A percentile compares a stretch with the other conserved stretches of the same genome.
phyloP scores from a whole-genome alignment of 2,113 vertebrate genomes.

The Brachyhypopomus occidentalis region DNA sequence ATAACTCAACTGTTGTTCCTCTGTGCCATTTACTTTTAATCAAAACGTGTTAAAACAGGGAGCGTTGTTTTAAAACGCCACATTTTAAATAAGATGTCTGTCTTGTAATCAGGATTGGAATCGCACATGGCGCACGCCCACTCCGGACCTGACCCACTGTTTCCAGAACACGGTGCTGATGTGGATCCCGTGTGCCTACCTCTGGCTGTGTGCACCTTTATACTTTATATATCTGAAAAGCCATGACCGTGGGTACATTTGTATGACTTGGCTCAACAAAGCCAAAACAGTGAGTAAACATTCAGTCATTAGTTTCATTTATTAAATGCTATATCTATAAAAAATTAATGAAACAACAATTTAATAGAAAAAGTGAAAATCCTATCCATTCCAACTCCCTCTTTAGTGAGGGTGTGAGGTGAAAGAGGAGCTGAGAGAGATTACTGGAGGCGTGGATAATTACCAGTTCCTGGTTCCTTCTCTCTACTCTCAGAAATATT shows the following conservation, averaged over 20 bases:
- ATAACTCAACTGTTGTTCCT: slow-evolving; percentile 10
- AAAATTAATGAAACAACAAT: too few relatives aligned
- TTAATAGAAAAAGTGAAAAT: too few relatives aligned
- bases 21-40: not conserved
- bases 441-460: too few relatives aligned
- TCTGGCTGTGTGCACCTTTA: slow-evolving; percentile 86
- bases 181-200: slow-evolving; percentile 89
- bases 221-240: slow-evolving; percentile 82
- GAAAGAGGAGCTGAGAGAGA: too few relatives aligned
- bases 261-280: slow-evolving; percentile 91
- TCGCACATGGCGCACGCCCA: slow-evolving; percentile 82
- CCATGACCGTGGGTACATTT: slow-evolving; percentile 87
- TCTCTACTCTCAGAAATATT: too few relatives aligned
- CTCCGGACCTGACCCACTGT: slow-evolving; percentile 89
- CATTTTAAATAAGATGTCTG: not conserved
- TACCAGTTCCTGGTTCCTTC: too few relatives aligned
- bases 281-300: slow-evolving; percentile 84
- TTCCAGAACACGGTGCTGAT: slow-evolving; percentile 91
- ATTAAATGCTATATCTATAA: too few relatives aligned
- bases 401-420: too few relatives aligned
- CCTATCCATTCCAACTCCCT: too few relatives aligned
- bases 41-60: not conserved
- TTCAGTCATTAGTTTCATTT: not conserved
- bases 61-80: not conserved
- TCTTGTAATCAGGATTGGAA: slow-evolving; percentile 84